Conservation (phyloP, 2,888 invertebrate genomes). For the Tetragnatha montana region DNA sequence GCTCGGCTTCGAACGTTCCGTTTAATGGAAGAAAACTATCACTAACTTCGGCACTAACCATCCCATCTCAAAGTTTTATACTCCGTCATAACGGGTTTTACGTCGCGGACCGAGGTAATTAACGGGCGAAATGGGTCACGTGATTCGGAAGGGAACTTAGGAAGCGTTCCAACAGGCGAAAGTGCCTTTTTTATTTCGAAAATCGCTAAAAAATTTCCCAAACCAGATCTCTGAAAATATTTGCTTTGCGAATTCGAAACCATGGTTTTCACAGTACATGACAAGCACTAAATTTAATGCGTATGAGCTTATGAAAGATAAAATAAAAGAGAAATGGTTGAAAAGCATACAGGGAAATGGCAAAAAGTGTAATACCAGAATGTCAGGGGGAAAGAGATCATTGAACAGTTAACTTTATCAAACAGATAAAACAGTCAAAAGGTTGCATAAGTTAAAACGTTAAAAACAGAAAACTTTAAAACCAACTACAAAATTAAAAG, state of each 20-base stretch:
- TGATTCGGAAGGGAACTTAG: background rate
- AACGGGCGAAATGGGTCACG: conserved; percentile 16
- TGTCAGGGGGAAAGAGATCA: too few species aligned
- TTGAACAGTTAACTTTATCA: too few species aligned
- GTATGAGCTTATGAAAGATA: too few species aligned
- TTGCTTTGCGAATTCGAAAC: background rate
- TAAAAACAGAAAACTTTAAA: too few species aligned
- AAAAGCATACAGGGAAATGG: background rate
- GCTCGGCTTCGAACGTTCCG: background rate
- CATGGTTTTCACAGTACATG: background rate
- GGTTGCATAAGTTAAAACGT: too few species aligned
- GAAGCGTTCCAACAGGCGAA: background rate
- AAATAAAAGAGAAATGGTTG: background rate
- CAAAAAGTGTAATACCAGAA: too few species aligned
- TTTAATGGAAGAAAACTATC: conserved; percentile 29
- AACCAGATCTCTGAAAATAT: background rate
- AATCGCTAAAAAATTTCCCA: background rate
- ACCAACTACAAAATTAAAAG: too few species aligned
- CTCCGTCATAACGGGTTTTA: conserved; percentile 20
- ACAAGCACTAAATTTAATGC: too few species aligned
- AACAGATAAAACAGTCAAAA: too few species aligned
- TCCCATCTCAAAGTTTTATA: conserved; percentile 1
- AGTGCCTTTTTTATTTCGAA: background rate
- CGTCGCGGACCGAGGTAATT: conserved; percentile 12
- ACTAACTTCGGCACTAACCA: conserved; percentile 27